Percentiles rank a stretch among this genome's conserved stretches.
These are phyloP conservation scores for Palythoa grandis DNA, from an alignment of 92 coral and sea anemone genomes.

Conservation along the genomic window DNA sequence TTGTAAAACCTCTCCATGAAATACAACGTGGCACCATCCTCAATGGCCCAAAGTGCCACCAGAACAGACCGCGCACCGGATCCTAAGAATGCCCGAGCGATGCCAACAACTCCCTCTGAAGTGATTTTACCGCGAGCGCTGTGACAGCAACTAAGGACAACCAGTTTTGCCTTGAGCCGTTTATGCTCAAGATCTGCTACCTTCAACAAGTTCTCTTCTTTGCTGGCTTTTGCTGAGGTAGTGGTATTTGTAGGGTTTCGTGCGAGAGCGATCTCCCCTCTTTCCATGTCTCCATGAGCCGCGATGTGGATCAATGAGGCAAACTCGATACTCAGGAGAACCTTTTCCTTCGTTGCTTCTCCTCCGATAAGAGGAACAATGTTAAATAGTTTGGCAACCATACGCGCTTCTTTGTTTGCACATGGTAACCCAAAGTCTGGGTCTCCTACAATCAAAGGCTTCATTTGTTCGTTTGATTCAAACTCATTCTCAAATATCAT, in stretches of 20 bases:
- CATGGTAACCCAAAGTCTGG: background rate
- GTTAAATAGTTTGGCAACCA: background rate
- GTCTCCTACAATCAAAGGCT: conserved; percentile 4
- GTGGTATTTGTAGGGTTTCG: background rate
- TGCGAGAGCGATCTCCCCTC: background rate
- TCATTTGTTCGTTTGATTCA: background rate
- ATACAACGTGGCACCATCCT: conserved; percentile 20
- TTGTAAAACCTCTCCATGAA: background rate
- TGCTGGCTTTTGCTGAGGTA: background rate
- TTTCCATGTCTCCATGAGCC: conserved; percentile 10
- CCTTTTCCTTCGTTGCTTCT: background rate
- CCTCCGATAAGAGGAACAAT: background rate
- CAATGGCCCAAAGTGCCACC: conserved; percentile 22
- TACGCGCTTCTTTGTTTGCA: conserved; percentile 18
- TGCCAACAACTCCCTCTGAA: conserved; percentile 1
- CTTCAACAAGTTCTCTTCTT: background rate
- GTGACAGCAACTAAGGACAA: conserved; percentile 2
- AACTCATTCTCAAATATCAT: background rate
- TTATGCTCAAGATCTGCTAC: background rate
- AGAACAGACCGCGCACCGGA: conserved; percentile 11
- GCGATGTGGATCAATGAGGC: background rate
- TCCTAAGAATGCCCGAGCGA: background rate
- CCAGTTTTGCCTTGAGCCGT: conserved; percentile 17
- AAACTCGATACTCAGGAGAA: background rate
- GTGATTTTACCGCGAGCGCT: conserved; percentile 7